A percentile compares a stretch with the other conserved stretches of the same genome.
These are phyloP conservation scores for Netta rufina DNA, from an alignment of 2,797 vertebrate species.

Conservation along the genomic window DNA sequence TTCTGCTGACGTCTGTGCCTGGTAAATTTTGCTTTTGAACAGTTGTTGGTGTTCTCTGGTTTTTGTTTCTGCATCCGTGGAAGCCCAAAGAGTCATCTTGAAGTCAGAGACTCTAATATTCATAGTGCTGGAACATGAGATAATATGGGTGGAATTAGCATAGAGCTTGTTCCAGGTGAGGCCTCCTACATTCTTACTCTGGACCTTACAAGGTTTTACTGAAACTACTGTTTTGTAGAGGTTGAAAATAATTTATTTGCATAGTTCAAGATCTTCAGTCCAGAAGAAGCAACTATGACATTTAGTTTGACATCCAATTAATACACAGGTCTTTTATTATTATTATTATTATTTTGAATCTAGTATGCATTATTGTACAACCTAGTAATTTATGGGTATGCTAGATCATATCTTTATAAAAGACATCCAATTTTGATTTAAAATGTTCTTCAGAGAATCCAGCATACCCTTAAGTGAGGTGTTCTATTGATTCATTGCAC, in stretches of 20 bases:
- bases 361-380: not conserved
- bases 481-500: slow-evolving; percentile 60
- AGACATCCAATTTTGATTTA: slow-evolving; percentile 42
- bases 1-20: not conserved
- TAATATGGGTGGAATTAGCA: not conserved
- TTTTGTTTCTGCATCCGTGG: not conserved
- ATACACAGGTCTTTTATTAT: not conserved
- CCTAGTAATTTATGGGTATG: slow-evolving; percentile 40
- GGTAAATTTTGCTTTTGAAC: not conserved
- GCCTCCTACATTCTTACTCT: not conserved
- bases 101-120: not conserved
- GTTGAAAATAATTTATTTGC: not conserved
- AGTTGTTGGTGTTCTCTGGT: not conserved
- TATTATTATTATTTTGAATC: not conserved
- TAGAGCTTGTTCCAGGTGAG: not conserved
- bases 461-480: slow-evolving; percentile 29
- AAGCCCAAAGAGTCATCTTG: not conserved
- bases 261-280: not conserved
- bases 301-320: slow-evolving; percentile 22
- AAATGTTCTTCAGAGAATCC: slow-evolving; percentile 25
- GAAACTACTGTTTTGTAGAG: not conserved
- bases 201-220: not conserved
- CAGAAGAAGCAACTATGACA: not conserved
- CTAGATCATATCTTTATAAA: slow-evolving; percentile 17
- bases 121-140: not conserved